Evolutionary conservation across 2,888 invertebrate species (phyloP).

Genomic region (Patella caerulea): DNA sequence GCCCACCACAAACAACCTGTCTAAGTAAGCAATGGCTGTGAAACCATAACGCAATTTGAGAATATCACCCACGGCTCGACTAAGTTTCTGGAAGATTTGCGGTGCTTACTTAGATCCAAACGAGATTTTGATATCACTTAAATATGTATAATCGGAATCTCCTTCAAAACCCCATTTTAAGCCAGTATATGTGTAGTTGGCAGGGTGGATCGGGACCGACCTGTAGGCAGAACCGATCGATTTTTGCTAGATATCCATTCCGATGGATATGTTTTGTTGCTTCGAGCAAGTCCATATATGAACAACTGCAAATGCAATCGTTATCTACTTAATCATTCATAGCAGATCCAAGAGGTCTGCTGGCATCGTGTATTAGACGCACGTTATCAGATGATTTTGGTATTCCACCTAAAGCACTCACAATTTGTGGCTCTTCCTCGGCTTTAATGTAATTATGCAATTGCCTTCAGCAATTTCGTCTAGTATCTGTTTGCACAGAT

Average conservation of each 20-base stretch:
- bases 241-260: background rate
- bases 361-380: conserved; percentile 29
- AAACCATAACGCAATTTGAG: background rate
- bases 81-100: background rate
- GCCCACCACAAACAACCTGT: background rate
- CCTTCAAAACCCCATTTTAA: conserved; percentile 1
- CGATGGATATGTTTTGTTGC: conserved; percentile 16
- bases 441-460: conserved; percentile 19
- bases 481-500: conserved; percentile 15
- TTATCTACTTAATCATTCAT: conserved; percentile 16
- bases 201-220: conserved; percentile 16
- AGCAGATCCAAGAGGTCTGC: conserved; percentile 3
- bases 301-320: conserved; percentile 20
- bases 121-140: background rate
- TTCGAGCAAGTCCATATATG: conserved; percentile 25
- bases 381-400: conserved; percentile 18
- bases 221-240: conserved; percentile 7
- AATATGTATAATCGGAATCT: background rate
- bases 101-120: background rate
- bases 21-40: background rate
- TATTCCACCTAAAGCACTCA: conserved; percentile 21
- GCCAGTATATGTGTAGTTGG: conserved; percentile 13
- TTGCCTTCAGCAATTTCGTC: conserved; percentile 15
- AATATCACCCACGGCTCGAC: background rate
- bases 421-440: too few species aligned